phyloP scores from a whole-genome alignment of 2,113 vertebrate species.

The Lophochroa leadbeateri region DNA sequence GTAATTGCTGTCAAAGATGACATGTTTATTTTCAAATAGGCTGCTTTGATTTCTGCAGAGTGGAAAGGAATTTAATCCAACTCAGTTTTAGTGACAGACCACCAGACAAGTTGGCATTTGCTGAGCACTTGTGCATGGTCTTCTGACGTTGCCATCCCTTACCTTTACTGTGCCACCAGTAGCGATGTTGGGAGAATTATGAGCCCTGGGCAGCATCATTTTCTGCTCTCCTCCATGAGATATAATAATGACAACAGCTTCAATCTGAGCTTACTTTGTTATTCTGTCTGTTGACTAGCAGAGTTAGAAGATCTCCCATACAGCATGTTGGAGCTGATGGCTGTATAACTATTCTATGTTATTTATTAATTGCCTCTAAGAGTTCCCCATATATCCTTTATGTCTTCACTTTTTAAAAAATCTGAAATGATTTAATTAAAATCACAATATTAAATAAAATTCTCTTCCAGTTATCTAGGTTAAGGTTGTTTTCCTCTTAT shows the following conservation, averaged over 20 bases:
- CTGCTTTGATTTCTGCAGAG: not conserved
- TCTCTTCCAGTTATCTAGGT: not conserved
- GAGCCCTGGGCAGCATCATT: rapidly evolving
- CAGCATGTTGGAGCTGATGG: not conserved
- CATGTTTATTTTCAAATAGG: constrained; percentile 1
- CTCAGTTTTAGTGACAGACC: not conserved
- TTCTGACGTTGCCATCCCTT: not conserved
- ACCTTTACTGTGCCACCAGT: not conserved
- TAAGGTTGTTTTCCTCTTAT: not conserved
- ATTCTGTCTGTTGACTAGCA: not conserved
- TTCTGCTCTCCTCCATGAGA: not conserved
- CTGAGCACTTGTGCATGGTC: not conserved
- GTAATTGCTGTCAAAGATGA: not conserved
- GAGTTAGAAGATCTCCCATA: not conserved
- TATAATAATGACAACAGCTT: not conserved
- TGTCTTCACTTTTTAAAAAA: not conserved
- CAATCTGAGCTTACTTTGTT: not conserved
- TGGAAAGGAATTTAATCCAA: not conserved
- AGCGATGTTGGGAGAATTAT: rapidly evolving
- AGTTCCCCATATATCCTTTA: not conserved
- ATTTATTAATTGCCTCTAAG: not conserved
- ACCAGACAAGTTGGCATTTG: not conserved
- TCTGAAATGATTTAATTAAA: not conserved
- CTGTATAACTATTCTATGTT: not conserved
- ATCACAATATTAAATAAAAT: not conserved